Evolutionary conservation across 2,113 vertebrate genomes (phyloP).

Genomic region (Sapajus apella): DNA sequence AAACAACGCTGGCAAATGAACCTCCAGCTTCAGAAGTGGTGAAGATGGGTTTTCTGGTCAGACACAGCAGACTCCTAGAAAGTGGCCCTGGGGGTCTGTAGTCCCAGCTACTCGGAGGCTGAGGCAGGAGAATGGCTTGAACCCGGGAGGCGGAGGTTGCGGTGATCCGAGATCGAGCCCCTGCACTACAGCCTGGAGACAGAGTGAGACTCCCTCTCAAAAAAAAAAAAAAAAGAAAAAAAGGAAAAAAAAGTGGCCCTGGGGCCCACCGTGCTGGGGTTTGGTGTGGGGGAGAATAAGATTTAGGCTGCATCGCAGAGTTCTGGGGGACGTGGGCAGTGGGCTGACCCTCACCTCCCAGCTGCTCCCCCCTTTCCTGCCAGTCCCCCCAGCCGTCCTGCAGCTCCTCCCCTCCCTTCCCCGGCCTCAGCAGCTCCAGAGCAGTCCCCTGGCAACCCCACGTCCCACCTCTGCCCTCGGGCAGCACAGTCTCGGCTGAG

Average conservation of each 20-base stretch:
- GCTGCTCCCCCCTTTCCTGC: neutral
- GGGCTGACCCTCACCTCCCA: neutral
- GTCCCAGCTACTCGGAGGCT: too few relatives aligned
- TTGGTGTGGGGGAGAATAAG: accelerated
- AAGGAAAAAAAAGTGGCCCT: neutral
- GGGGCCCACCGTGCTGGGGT: too few relatives aligned
- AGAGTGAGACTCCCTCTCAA: too few relatives aligned
- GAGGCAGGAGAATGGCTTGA: too few relatives aligned
- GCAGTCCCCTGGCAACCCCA: too few relatives aligned
- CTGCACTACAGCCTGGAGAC: too few relatives aligned
- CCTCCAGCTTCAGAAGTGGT: neutral
- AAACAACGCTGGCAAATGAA: neutral
- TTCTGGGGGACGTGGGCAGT: too few relatives aligned
- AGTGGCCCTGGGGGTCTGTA: accelerated
- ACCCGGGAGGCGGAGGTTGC: too few relatives aligned
- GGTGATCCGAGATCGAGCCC: too few relatives aligned
- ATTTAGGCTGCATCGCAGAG: accelerated
- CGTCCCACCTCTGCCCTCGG: neutral
- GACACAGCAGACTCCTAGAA: neutral
- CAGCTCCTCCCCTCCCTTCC: too few relatives aligned
- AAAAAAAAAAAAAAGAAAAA: too few relatives aligned
- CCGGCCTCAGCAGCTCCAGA: neutral
- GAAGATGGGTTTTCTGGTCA: neutral
- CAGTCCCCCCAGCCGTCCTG: too few relatives aligned
- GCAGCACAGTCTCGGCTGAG: neutral